Evolutionary conservation across 2,888 invertebrate genomes (phyloP), one percentile per base, ranked within the genome.

Genomic region (Ypsolopha sequella): DNA sequence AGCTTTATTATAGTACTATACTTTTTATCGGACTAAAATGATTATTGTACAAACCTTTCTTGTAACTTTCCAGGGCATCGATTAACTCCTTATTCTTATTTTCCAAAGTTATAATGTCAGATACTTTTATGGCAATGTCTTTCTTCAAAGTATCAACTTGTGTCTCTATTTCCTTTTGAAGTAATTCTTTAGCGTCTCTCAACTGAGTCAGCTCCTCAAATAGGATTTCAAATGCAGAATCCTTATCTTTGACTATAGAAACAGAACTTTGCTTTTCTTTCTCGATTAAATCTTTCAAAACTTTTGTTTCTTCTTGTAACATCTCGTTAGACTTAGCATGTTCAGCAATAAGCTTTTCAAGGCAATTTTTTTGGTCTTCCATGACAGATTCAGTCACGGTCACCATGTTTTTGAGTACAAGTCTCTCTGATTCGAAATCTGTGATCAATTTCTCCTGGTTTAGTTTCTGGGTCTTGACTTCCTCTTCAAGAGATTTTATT

Each of bases 301-400:
- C 52, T n/a, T 48, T n/a, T 39, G 58, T 41, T 61, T 57, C 51
- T 58, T 48, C 24, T 24, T 24, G 24, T 4, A 24, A 24, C 24
- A 24, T 24, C 24, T 24, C 24, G 24, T 24, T 60, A 36, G 56
- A 52, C 56, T 66, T 72, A 1, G 61, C 36, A 53, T 73, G 62
- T 54, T 71, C 70, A 1, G 58, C 34, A 52, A 78, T 68, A 7
- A 61, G 55, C 35, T 66, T 72, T 51, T 63, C 70, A 0, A 72
- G 58, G n/a, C 58, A 60, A 2, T 56, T 51, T 62, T 73, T 77
- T 53, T 73, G 68, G 56, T 79, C 78, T 53, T 78, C 78, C 78
- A 77, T 77, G 0, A 77, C 67, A 4, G 77, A 72, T 60, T 79
- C 78, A 1, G 77, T 77, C 0, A 77, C 75, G 3, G 76, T 66